Evolutionary conservation across 53 echinoderm and acorn worm species (phyloP).

Genomic region (Mesocentrotus franciscanus): DNA sequence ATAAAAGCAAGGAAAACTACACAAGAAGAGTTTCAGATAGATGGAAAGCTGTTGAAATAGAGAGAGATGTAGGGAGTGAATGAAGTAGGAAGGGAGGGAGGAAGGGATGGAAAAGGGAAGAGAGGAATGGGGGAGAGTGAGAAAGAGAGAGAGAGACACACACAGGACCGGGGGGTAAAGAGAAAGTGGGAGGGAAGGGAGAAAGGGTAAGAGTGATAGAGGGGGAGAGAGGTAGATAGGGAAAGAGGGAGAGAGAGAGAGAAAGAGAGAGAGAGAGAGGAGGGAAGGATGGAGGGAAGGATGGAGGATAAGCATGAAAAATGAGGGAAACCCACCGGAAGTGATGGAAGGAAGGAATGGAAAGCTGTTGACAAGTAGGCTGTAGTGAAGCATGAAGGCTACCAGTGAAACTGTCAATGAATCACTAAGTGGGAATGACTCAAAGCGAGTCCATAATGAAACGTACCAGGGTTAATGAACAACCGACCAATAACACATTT

Average conservation of each 20-base stretch:
- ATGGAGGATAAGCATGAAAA: not conserved
- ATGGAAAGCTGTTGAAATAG: not conserved
- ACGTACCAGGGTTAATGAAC: constrained; percentile 18
- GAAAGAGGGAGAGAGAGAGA: not conserved
- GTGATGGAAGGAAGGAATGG: constrained; percentile 26
- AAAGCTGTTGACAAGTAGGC: not conserved
- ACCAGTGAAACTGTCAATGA: constrained; percentile 38
- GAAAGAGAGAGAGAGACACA: not conserved
- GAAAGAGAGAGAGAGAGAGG: not conserved
- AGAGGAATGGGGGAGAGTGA: not conserved
- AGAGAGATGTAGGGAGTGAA: not conserved
- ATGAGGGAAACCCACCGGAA: not conserved
- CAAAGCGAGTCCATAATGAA: not conserved
- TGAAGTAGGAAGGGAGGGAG: not conserved
- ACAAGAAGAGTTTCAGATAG: not conserved
- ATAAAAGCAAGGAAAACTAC: too few relatives aligned
- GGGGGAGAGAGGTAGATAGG: not conserved
- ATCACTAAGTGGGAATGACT: constrained; percentile 30
- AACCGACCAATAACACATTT: not conserved
- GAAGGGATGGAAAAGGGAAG: not conserved
- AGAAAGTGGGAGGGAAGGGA: not conserved
- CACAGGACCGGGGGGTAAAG: too few relatives aligned
- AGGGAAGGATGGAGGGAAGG: not conserved
- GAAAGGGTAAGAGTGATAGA: not conserved
- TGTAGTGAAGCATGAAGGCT: constrained; percentile 31